Evolutionary conservation across 30 jellyfish, hydroid and myxozoan genomes (phyloP), one percentile per base, ranked within the genome.

Genomic region (Aurelia sp.): DNA sequence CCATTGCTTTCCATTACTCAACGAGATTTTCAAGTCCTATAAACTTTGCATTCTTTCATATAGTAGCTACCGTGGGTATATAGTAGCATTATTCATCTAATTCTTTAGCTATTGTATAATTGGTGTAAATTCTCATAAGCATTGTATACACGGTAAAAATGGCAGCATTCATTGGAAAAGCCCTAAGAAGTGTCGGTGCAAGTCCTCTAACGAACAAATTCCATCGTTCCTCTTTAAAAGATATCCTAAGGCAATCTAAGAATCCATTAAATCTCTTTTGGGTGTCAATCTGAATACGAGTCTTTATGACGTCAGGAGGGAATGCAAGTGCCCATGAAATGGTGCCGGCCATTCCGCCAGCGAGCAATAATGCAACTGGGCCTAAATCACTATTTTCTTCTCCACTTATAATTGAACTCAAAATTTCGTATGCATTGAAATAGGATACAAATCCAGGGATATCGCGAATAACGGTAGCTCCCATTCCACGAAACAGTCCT

Each of bases 331-430:
- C 64, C 98, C 98, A 93, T 17, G 98, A 93, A 13, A 93, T 76
- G 31, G 98, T 67, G 18, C 98, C 98, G 41, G 98, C 97, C 60
- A 83, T 53, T 17, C 98, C 98, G 19, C 98, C 98, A n/a, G 97
- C 97, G 57, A 87, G 76, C 78, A 88, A 57, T 19, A 87, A 77
- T 18, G 93, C 89, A 44, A 87, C 11, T 48, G 92, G 92, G 33
- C 97, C 97, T 52, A 93, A 30, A 38, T 75, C 41, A 24, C 44
- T 60, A 9, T 55, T 30, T 19, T 52, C 81, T 20, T 68, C 63
- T 7, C 81, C 82, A 21, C 91, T 69, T 2, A 93, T 65, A 31
- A 50, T 24, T 22, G 85, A 51, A 70, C 96, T 87, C 2, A 93
- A 35, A 4, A 59, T 17, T 50, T 93, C 98, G 74, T 72, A 93